Conservation (phyloP, 2,113 vertebrate genomes). For the Ciconia boyciana region DNA sequence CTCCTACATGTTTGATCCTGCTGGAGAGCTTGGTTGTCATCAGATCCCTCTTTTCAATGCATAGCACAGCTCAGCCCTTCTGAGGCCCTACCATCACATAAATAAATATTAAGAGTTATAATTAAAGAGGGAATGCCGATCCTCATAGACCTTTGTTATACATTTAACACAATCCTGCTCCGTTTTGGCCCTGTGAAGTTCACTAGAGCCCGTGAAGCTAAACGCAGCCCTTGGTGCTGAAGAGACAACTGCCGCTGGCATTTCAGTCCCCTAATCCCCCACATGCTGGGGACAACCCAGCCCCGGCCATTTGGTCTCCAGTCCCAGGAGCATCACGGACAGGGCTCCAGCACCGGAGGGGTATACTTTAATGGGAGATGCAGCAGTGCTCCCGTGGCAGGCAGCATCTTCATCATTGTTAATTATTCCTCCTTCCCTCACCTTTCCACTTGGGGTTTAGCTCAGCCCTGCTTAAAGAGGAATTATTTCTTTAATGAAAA, state of each 20-base stretch:
- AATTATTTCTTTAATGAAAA: background rate
- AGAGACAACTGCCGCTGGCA: background rate
- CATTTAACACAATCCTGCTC: background rate
- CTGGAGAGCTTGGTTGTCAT: background rate
- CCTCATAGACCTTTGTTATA: background rate
- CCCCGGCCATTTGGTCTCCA: background rate
- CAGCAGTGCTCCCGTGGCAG: background rate
- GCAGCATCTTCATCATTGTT: background rate
- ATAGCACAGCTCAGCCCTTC: background rate
- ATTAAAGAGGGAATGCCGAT: background rate
- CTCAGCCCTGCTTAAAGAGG: background rate
- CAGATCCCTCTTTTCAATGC: background rate
- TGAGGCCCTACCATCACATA: background rate
- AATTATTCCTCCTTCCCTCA: conserved; percentile 15
- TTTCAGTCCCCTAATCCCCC: background rate
- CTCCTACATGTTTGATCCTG: background rate
- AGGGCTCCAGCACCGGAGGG: background rate
- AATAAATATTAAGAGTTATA: background rate
- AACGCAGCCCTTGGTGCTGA: background rate
- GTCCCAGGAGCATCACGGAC: background rate
- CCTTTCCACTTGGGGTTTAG: background rate
- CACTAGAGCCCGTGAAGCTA: background rate
- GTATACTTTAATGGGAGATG: background rate
- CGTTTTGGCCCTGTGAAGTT: background rate
- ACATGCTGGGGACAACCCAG: background rate